Evolutionary conservation across 2,888 invertebrate species (phyloP), one percentile per base, ranked within the genome.

Genomic region (Drosophila birchii): DNA sequence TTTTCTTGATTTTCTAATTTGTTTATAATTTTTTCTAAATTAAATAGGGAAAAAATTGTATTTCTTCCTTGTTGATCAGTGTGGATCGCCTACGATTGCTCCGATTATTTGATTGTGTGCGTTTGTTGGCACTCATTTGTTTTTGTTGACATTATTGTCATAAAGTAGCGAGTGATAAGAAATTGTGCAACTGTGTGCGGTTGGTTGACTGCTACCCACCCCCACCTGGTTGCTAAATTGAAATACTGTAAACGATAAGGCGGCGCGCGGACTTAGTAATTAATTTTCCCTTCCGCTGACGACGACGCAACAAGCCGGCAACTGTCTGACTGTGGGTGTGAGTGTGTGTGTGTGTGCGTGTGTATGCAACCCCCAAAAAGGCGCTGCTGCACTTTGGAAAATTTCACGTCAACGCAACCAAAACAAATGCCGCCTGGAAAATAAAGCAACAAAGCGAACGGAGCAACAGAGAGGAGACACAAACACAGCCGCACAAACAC

Each of bases 271-370:
- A 62, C 57, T 59, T 55, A 20, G 63, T 71, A 73, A 43, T 73
- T 66, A 66, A 66, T 58, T 34, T 36, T 54, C 64, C 49, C 51
- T 58, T 18, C 34, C 58, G 53, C 55, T 63, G 61, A 9, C 32
- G 20, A 20, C 71, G 67, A 66, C 64, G 77, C 74, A 80, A 75
- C 80, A 85, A 80, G 78, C 86, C 80, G 82, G 86, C 70, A 67
- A 61, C 32, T 62, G 61, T 56, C 32, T 60, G 38, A 26, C 44
- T 18, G 32, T 23, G 23, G 23, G n/a, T 57, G 39, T 47, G 11
- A 12, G 26, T 34, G 32, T 29, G 49, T 58, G 44, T 20, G 32
- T 32, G 12, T 16, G 34, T 49, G 49, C 45, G 26, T 49, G 32
- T 60, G 41, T 26, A 34, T 54, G 67, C 53, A 67, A 66, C 63